These are phyloP conservation scores for Theocolax elegans DNA, from an alignment of 1,140 invertebrate species.

Conservation along the genomic window DNA sequence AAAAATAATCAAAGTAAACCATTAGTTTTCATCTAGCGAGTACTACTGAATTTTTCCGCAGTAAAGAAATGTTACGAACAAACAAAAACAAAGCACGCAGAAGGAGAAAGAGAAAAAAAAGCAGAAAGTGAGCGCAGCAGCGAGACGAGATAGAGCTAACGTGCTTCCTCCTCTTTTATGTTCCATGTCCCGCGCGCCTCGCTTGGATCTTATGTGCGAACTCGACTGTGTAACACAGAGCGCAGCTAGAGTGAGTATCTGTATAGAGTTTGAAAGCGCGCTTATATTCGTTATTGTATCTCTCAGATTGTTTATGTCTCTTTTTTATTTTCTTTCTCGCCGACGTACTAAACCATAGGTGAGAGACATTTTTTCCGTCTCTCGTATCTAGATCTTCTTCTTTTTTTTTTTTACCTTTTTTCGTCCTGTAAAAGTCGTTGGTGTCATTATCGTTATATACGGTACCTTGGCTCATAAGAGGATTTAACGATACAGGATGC, in stretches of 20 bases:
- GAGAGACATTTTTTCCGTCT: too few relatives aligned
- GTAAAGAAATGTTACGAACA: not conserved
- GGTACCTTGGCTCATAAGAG: too few relatives aligned
- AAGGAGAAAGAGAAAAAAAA: not conserved
- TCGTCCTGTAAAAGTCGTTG: too few relatives aligned
- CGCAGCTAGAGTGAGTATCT: constrained; percentile 70
- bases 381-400: too few relatives aligned
- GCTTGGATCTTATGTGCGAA: constrained; percentile 25
- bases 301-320: too few relatives aligned
- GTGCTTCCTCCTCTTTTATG: constrained; percentile 45
- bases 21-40: too few relatives aligned
- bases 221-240: constrained; percentile 42
- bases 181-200: constrained; percentile 47
- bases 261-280: constrained; percentile 15
- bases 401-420: too few relatives aligned
- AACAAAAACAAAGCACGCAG: not conserved
- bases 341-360: too few relatives aligned
- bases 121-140: not conserved
- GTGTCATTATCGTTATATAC: too few relatives aligned
- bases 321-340: not conserved
- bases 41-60: not conserved
- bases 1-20: too few relatives aligned
- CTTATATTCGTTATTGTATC: constrained; percentile 33
- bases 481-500: too few relatives aligned
- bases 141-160: constrained; percentile 28